Evolutionary conservation across 2,797 vertebrate species (phyloP).

Genomic region (Peromyscus attwateri): DNA sequence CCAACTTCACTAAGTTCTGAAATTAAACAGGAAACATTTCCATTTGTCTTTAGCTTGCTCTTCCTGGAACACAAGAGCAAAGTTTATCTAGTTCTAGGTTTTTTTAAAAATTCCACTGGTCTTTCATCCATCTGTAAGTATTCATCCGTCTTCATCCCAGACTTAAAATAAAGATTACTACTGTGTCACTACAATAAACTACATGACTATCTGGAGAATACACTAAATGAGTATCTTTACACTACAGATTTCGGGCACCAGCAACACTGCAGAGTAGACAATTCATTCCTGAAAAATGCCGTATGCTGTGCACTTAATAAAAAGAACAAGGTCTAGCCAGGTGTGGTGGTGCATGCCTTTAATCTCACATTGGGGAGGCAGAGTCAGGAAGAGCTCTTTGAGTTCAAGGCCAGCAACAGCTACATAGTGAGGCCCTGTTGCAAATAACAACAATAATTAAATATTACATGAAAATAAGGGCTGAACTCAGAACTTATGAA

Average conservation of each 20-base stretch:
- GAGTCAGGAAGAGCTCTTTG: background rate
- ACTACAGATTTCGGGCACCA: background rate
- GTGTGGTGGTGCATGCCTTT: background rate
- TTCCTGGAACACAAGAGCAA: slow-evolving; percentile 8
- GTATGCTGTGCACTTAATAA: background rate
- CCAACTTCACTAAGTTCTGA: background rate
- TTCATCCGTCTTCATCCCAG: background rate
- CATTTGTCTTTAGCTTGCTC: background rate
- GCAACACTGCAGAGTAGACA: background rate
- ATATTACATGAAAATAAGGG: background rate
- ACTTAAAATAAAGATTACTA: slow-evolving; percentile 35
- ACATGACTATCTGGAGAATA: background rate
- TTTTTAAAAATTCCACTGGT: slow-evolving; percentile 44
- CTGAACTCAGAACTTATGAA: background rate
- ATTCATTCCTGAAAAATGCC: background rate
- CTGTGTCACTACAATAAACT: background rate
- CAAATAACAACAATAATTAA: background rate
- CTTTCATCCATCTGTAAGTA: slow-evolving; percentile 56
- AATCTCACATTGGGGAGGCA: background rate
- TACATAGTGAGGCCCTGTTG: background rate
- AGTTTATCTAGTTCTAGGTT: background rate
- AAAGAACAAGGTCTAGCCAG: slow-evolving; percentile 1
- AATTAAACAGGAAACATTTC: slow-evolving; percentile 57
- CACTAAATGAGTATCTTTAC: background rate
- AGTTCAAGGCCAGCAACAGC: background rate